These are phyloP conservation scores for Clusia tigrina DNA, from an alignment of 2,888 invertebrate genomes.

Conservation along the genomic window DNA sequence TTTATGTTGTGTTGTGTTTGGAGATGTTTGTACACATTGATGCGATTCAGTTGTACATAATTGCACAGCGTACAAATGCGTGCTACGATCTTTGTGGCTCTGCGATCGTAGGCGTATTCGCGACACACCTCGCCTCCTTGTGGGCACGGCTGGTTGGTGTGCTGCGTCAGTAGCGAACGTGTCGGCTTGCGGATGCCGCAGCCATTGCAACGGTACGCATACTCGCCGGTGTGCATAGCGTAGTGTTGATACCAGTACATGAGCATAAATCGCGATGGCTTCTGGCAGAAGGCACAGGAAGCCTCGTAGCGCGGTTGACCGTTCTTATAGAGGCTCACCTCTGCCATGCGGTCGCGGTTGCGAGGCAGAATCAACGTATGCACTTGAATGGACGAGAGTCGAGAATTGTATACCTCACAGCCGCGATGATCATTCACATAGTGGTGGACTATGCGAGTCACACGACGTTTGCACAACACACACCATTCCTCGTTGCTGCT, in stretches of 20 bases:
- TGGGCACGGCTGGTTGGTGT: slow-evolving; percentile 38
- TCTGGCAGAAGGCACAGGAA: slow-evolving; percentile 50
- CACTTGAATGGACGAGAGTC: slow-evolving; percentile 35
- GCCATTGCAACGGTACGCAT: slow-evolving; percentile 71
- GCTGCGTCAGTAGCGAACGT: slow-evolving; percentile 41
- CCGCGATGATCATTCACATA: slow-evolving; percentile 49
- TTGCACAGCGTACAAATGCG: slow-evolving; percentile 76
- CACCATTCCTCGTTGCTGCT: slow-evolving; percentile 37
- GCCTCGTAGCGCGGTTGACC: slow-evolving; percentile 46
- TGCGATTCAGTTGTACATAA: slow-evolving; percentile 73
- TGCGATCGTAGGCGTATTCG: slow-evolving; percentile 38
- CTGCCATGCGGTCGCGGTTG: slow-evolving; percentile 33
- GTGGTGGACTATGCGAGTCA: slow-evolving; percentile 45
- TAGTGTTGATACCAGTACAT: slow-evolving; percentile 71
- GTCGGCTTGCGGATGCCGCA: slow-evolving; percentile 64
- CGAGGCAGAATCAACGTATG: slow-evolving; percentile 34
- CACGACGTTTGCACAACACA: slow-evolving; percentile 41
- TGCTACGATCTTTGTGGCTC: slow-evolving; percentile 60
- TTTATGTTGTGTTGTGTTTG: slow-evolving; percentile 42
- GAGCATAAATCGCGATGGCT: slow-evolving; percentile 44
- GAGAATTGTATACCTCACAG: slow-evolving; percentile 47
- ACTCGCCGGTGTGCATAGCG: slow-evolving; percentile 82
- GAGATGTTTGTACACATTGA: slow-evolving; percentile 72
- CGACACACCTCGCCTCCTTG: slow-evolving; percentile 32
- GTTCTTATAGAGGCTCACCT: slow-evolving; percentile 39